Evolutionary conservation across 2,797 vertebrate species (phyloP).

Genomic region (Telmatherina bonti): DNA sequence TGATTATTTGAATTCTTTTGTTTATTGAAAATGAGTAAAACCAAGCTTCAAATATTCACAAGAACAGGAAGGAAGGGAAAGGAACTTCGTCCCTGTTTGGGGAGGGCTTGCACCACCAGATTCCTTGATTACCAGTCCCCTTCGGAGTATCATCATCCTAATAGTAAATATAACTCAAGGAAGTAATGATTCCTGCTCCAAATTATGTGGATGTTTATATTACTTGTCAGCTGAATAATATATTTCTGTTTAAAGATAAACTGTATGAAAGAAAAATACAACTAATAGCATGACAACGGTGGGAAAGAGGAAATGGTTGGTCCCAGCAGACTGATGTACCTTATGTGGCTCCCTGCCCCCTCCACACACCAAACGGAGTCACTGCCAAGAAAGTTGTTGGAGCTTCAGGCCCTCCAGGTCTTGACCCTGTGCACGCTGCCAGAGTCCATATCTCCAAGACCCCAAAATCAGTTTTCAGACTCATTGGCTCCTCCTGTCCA

Average conservation of each 20-base stretch:
- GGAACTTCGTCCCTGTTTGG: constrained; percentile 10
- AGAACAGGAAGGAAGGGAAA: constrained; percentile 51
- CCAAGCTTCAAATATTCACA: constrained; percentile 73
- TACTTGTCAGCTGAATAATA: constrained; percentile 80
- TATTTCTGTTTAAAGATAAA: constrained; percentile 91
- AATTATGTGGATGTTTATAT: constrained; percentile 87
- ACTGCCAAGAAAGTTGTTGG: constrained; percentile 76
- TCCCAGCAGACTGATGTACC: constrained; percentile 87
- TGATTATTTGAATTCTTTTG: constrained; percentile 79
- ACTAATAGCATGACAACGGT: constrained; percentile 84
- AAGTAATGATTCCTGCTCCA: constrained; percentile 86
- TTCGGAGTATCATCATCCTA: constrained; percentile 66
- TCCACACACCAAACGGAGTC: constrained; percentile 64
- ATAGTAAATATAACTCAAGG: constrained; percentile 86
- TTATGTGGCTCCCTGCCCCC: constrained; percentile 83
- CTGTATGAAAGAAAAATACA: constrained; percentile 78
- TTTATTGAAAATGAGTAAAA: constrained; percentile 78
- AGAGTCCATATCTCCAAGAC: constrained; percentile 75
- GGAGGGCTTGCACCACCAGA: constrained; percentile 60
- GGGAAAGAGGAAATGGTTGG: constrained; percentile 87
- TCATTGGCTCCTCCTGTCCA: constrained; percentile 56
- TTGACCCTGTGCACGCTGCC: constrained; percentile 67
- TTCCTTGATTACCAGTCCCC: constrained; percentile 77
- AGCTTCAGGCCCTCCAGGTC: constrained; percentile 69
- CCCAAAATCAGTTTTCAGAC: constrained; percentile 78